A percentile compares a stretch with the other conserved stretches of the same genome.
phyloP scores from a whole-genome alignment of 2,797 vertebrate species.

The Setipinna tenuifilis region DNA sequence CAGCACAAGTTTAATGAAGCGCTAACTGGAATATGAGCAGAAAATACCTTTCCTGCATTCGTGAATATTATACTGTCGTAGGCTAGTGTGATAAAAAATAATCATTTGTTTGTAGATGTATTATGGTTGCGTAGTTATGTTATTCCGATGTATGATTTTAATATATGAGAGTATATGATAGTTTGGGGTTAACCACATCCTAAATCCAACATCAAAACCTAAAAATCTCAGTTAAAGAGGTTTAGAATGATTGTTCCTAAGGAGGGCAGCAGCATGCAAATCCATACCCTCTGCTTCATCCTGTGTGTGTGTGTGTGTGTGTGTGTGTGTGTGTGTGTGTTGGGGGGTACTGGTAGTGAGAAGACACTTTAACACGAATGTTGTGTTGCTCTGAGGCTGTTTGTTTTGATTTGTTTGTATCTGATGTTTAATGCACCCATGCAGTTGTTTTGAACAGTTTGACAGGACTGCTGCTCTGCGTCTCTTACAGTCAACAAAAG shows the following conservation, averaged over 20 bases:
- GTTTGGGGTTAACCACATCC: background rate
- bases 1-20: background rate
- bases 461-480: background rate
- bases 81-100: background rate
- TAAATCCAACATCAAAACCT: background rate
- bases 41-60: background rate
- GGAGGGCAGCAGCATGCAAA: background rate
- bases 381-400: background rate
- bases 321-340: slow-evolving; percentile 6
- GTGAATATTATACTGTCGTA: background rate
- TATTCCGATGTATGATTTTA: background rate
- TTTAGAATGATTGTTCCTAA: background rate
- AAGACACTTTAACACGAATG: background rate
- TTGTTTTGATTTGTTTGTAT: background rate
- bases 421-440: background rate
- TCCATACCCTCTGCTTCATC: background rate
- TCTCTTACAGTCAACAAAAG: background rate
- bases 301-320: slow-evolving; percentile 19
- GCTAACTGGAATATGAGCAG: background rate
- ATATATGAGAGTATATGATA: background rate
- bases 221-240: too few species aligned
- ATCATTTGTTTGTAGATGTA: background rate
- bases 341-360: background rate
- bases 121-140: background rate
- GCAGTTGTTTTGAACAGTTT: slow-evolving; percentile 3